A percentile compares a stretch with the other conserved stretches of the same genome.
Conservation (phyloP, 2,113 vertebrate genomes). For the Gambusia holbrooki region DNA sequence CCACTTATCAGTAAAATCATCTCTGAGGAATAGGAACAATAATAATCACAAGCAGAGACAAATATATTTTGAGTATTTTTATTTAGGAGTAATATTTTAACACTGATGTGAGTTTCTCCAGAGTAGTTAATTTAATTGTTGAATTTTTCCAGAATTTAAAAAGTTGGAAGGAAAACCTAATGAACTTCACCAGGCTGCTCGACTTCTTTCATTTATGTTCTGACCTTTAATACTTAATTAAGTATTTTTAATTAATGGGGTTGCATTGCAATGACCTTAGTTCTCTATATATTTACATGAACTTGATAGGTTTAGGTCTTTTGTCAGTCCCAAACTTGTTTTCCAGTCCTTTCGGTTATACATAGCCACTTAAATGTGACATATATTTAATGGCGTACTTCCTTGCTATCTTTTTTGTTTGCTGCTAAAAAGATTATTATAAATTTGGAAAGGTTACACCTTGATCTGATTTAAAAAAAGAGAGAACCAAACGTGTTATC, state of each 20-base stretch:
- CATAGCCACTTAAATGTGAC: background rate
- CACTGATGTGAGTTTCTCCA: background rate
- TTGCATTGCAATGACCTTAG: no score
- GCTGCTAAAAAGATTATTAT: constrained; percentile 2
- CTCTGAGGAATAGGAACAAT: background rate
- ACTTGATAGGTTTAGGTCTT: background rate
- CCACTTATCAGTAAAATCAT: constrained; percentile 4
- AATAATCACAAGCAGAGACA: background rate
- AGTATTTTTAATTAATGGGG: background rate
- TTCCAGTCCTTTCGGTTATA: background rate
- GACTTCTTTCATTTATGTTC: background rate
- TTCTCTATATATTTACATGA: background rate
- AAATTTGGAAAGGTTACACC: constrained; percentile 7
- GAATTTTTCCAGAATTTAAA: background rate
- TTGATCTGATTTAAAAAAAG: constrained; percentile 23
- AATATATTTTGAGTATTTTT: background rate
- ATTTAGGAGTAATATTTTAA: background rate
- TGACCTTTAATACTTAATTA: background rate
- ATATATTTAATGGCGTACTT: constrained; percentile 1
- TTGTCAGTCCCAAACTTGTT: background rate
- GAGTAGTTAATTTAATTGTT: background rate
- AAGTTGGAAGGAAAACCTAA: background rate
- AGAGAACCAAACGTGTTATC: constrained; percentile 11
- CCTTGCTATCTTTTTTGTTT: constrained; percentile 3
- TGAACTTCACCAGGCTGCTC: background rate